Evolutionary conservation across 2,113 vertebrate species (phyloP).

Genomic region (Phalacrocorax brasilianus): DNA sequence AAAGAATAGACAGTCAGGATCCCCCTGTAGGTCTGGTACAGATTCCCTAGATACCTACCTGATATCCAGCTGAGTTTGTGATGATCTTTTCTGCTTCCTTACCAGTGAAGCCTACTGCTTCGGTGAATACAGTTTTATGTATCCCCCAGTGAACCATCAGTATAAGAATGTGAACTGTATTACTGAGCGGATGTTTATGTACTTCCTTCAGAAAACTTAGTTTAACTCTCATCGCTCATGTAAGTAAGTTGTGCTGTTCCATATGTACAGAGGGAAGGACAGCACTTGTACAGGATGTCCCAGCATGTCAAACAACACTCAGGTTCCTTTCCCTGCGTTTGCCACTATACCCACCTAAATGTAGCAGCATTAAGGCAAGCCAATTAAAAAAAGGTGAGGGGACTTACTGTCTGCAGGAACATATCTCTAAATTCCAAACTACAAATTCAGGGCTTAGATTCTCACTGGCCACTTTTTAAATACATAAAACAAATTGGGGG

Average conservation of each 20-base stretch:
- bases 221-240: background rate
- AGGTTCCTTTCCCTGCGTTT: background rate
- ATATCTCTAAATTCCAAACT: background rate
- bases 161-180: background rate
- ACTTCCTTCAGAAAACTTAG: background rate
- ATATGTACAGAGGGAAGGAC: background rate
- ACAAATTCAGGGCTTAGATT: background rate
- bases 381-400: background rate
- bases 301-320: background rate
- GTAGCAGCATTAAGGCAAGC: background rate
- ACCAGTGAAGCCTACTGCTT: background rate
- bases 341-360: background rate
- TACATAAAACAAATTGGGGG: background rate
- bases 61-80: background rate
- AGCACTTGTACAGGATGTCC: fast-evolving
- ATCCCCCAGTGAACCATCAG: background rate
- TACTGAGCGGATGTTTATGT: background rate
- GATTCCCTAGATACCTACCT: background rate
- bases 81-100: background rate
- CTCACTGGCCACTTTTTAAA: background rate
- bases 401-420: background rate
- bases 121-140: background rate
- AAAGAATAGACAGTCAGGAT: background rate
- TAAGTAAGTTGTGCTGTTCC: background rate
- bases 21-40: background rate